These are phyloP conservation scores for Stenopsyche tienmushanensis DNA, from an alignment of 1,140 invertebrate species.

Conservation along the genomic window DNA sequence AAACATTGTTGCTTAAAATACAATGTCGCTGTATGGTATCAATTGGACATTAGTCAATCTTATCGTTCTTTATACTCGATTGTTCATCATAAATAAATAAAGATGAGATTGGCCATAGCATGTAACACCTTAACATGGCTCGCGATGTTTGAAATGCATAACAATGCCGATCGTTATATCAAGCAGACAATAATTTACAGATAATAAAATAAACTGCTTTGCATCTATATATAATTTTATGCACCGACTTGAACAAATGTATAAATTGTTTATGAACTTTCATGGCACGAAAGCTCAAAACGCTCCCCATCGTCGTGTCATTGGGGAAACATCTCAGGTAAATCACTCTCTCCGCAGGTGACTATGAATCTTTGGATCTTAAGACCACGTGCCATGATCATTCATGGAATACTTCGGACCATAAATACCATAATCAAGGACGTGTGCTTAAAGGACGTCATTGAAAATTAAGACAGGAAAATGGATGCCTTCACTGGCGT, in stretches of 20 bases:
- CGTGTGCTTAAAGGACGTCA: no score
- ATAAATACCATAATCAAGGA: no score
- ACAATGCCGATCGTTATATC: no score
- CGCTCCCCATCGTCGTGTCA: neutral
- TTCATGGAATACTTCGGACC: neutral
- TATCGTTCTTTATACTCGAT: slow-evolving; percentile 16
- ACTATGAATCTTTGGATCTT: slow-evolving; percentile 1
- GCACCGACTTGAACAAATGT: neutral
- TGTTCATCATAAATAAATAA: slow-evolving; percentile 16
- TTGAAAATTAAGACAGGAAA: no score
- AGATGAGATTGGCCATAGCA: slow-evolving; percentile 14
- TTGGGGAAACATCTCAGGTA: slow-evolving; percentile 5
- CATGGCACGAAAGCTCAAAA: slow-evolving; percentile 9
- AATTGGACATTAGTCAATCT: no score
- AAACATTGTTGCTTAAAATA: no score
- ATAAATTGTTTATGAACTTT: slow-evolving; percentile 14
- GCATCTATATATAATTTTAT: neutral
- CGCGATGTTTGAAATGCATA: slow-evolving; percentile 8
- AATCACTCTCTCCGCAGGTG: slow-evolving; percentile 17
- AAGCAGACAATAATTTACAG: no score
- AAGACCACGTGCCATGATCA: neutral
- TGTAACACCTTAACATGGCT: slow-evolving; percentile 13
- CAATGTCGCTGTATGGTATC: no score
- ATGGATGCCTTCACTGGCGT: no score
- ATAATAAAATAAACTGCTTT: no score